Percentiles rank a stretch among this genome's conserved stretches.
These are phyloP conservation scores for Coenonympha glycerion DNA, from an alignment of 2,888 invertebrate genomes.

Conservation along the genomic window DNA sequence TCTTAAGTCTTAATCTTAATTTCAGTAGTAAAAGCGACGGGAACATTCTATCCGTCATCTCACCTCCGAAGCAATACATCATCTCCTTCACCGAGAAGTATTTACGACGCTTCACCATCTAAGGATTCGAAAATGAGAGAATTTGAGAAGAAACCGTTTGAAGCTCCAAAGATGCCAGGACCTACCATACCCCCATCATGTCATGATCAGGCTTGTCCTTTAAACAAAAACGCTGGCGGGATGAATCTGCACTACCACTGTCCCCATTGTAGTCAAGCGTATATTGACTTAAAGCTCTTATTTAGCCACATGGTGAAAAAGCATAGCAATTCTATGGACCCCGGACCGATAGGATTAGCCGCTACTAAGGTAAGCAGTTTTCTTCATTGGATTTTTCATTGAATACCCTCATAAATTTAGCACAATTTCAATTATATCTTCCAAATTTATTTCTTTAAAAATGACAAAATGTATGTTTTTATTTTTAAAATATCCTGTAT, in stretches of 20 bases:
- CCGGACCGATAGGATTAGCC: slow-evolving; percentile 61
- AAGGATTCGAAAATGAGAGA: slow-evolving; percentile 69
- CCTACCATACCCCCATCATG: slow-evolving; percentile 76
- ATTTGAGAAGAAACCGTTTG: slow-evolving; percentile 57
- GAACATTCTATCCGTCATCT: slow-evolving; percentile 92
- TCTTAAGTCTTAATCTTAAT: slow-evolving; percentile 46
- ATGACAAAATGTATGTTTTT: too few relatives aligned
- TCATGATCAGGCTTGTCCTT: slow-evolving; percentile 71
- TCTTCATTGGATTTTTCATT: too few relatives aligned
- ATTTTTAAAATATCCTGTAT: too few relatives aligned
- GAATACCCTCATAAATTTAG: too few relatives aligned
- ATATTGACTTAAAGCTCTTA: slow-evolving; percentile 62
- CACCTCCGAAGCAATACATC: slow-evolving; percentile 74
- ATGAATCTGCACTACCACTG: slow-evolving; percentile 71
- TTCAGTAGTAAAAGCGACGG: slow-evolving; percentile 94
- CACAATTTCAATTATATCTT: too few relatives aligned
- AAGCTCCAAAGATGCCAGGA: slow-evolving; percentile 52
- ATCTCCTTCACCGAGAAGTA: slow-evolving; percentile 71
- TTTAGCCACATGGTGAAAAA: slow-evolving; percentile 72
- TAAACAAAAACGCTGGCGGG: slow-evolving; percentile 65
- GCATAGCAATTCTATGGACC: slow-evolving; percentile 61
- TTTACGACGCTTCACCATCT: slow-evolving; percentile 72
- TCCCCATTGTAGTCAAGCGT: slow-evolving; percentile 67
- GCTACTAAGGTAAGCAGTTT: slow-evolving; percentile 71
- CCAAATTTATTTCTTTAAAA: too few relatives aligned